Percentiles rank a stretch among this genome's conserved stretches.
phyloP scores from a whole-genome alignment of 2,888 invertebrate species.

The Eudemis profundana region DNA sequence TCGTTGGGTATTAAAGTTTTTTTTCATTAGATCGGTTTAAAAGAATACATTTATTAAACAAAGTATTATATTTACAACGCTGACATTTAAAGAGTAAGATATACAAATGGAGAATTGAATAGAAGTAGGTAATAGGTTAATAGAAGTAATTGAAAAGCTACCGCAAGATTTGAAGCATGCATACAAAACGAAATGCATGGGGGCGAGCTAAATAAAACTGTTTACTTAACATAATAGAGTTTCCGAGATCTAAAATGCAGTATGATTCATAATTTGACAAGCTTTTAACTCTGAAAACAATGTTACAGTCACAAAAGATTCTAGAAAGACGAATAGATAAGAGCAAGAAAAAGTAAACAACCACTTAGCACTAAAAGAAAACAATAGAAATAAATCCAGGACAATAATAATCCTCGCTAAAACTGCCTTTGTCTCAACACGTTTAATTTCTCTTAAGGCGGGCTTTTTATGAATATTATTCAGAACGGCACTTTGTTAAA shows the following conservation, averaged over 20 bases:
- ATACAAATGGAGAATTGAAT: no score
- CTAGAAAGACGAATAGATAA: not conserved
- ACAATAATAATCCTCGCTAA: constrained; percentile 20
- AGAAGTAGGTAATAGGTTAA: no score
- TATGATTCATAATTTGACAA: not conserved
- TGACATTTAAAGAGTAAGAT: no score
- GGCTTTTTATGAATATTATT: constrained; percentile 24
- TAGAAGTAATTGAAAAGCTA: no score
- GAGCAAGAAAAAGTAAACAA: constrained; percentile 7
- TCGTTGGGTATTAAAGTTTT: not conserved
- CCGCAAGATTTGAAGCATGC: no score
- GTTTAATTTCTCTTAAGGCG: constrained; percentile 26
- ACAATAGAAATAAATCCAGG: constrained; percentile 22
- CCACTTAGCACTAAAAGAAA: constrained; percentile 9
- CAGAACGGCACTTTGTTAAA: constrained; percentile 35
- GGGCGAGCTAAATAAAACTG: no score
- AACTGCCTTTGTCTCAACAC: constrained; percentile 26
- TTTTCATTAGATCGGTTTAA: no score
- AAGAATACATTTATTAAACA: no score
- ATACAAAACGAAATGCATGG: no score
- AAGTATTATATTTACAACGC: no score
- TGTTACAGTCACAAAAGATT: not conserved
- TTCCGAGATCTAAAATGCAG: not conserved
- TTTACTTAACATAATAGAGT: no score
- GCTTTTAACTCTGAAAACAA: not conserved